phyloP scores from a whole-genome alignment of 2,113 vertebrate genomes.

The Spheniscus mendiculus region DNA sequence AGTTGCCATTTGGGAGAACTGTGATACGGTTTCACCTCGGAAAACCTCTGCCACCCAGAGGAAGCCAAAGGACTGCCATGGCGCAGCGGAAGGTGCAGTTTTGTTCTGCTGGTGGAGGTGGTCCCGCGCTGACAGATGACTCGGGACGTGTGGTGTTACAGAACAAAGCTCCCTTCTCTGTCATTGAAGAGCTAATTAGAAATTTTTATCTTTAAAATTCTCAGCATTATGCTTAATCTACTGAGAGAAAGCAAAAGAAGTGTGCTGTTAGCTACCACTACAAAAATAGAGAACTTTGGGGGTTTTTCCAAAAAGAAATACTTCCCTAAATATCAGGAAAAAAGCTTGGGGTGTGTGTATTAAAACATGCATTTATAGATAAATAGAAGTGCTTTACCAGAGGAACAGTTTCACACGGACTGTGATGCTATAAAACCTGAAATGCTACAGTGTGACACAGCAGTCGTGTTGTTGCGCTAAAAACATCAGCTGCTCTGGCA shows the following conservation, averaged over 20 bases:
- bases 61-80: neutral
- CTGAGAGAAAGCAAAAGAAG: neutral
- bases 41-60: no score
- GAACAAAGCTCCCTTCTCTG: neutral
- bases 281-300: neutral
- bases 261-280: neutral
- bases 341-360: neutral
- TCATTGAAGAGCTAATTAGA: neutral
- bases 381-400: neutral
- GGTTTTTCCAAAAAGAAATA: neutral
- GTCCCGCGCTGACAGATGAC: accelerated
- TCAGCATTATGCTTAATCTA: neutral
- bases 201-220: neutral
- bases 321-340: neutral
- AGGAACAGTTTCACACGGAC: neutral
- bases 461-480: neutral
- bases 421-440: neutral
- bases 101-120: neutral
- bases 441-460: neutral
- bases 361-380: neutral
- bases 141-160: accelerated
- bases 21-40: accelerated
- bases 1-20: neutral
- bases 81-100: neutral
- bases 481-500: neutral